A percentile compares a stretch with the other conserved stretches of the same genome.
These are phyloP conservation scores for Heloderma charlesbogerti DNA, from an alignment of 2,113 vertebrate species.

Conservation along the genomic window DNA sequence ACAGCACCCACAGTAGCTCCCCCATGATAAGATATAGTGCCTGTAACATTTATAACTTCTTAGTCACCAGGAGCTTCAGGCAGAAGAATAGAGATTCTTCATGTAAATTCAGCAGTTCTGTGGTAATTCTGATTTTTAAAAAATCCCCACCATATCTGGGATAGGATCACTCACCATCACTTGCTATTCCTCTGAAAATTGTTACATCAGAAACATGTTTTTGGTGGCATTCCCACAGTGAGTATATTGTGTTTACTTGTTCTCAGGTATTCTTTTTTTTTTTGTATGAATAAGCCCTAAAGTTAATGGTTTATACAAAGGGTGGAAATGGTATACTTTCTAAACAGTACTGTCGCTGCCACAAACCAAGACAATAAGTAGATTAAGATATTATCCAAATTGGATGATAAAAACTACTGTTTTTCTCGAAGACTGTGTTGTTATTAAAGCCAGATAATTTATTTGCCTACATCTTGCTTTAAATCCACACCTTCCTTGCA, in stretches of 20 bases:
- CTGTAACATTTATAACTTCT: no score
- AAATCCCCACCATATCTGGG: no score
- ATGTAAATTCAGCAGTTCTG: background rate
- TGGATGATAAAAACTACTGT: constrained; percentile 6
- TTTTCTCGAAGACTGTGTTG: background rate
- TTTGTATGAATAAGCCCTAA: background rate
- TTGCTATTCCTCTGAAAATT: no score
- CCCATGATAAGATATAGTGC: background rate
- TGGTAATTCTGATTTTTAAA: background rate
- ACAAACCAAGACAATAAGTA: constrained; percentile 29
- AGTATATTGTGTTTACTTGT: background rate
- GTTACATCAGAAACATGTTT: background rate
- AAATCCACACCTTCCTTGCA: background rate
- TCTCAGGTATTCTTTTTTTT: background rate
- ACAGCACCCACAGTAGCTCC: background rate
- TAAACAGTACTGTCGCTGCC: constrained; percentile 14
- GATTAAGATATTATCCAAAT: background rate
- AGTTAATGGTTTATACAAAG: constrained; percentile 16
- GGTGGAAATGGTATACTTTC: constrained; percentile 2
- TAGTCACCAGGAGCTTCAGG: background rate
- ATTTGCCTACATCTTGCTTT: background rate
- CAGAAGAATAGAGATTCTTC: background rate
- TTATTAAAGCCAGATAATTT: background rate
- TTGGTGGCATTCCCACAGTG: background rate
- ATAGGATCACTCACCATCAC: background rate